Evolutionary conservation across 2,888 invertebrate species (phyloP).

Genomic region (Clanis bilineata): DNA sequence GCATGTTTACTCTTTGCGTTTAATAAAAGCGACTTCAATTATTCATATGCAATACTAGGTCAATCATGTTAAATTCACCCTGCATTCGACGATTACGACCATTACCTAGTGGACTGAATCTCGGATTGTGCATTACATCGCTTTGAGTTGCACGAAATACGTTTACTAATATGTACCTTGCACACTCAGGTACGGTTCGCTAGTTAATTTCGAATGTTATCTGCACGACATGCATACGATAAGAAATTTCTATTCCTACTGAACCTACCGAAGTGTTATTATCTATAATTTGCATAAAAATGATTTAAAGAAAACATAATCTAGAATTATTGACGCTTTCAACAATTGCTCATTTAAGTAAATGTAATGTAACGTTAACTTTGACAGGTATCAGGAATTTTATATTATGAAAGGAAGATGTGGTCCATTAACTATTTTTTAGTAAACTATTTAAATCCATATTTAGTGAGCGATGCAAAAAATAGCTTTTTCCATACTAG

Average conservation of each 20-base stretch:
- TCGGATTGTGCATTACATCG: conserved; percentile 9
- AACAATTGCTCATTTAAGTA: no score
- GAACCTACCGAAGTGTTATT: conserved; percentile 1
- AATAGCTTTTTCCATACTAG: no score
- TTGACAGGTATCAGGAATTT: no score
- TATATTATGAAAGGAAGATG: no score
- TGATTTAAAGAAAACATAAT: background rate
- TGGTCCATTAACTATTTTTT: no score
- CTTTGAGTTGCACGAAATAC: conserved; percentile 10
- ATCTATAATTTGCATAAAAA: background rate
- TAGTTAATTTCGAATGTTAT: conserved; percentile 9
- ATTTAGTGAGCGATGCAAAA: no score
- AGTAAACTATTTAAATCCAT: no score
- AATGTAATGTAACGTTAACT: no score
- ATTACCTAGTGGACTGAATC: conserved; percentile 5
- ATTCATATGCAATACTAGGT: no score
- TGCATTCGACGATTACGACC: background rate
- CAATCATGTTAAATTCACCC: background rate
- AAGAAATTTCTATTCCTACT: background rate
- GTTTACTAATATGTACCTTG: conserved; percentile 11
- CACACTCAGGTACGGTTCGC: conserved; percentile 7
- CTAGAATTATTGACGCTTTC: no score
- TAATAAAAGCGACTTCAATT: no score
- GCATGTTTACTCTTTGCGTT: no score
- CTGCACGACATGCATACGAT: conserved; percentile 11